phyloP scores from a whole-genome alignment of 2,113 vertebrate genomes.

The Trachemys scripta region DNA sequence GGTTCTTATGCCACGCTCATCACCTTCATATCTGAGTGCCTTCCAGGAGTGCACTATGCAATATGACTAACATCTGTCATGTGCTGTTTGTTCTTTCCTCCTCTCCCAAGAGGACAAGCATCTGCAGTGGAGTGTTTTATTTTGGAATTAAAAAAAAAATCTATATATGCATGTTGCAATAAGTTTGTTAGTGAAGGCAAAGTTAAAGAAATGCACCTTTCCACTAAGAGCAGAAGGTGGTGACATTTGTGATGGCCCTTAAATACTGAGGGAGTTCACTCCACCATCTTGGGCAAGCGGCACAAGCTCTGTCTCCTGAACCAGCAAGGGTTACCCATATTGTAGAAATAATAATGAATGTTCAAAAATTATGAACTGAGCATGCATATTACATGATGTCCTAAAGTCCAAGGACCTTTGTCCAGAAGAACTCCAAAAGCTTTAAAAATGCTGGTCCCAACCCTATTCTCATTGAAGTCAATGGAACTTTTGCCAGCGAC shows the following conservation, averaged over 20 bases:
- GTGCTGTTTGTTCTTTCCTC: neutral
- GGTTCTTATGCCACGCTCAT: neutral
- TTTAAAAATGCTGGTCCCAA: neutral
- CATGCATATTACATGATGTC: neutral
- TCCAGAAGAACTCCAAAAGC: neutral
- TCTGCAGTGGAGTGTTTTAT: neutral
- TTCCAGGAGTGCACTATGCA: neutral
- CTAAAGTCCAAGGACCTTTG: neutral
- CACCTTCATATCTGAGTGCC: neutral
- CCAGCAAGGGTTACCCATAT: neutral
- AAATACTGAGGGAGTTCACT: neutral
- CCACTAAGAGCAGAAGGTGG: neutral
- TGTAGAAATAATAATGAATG: neutral
- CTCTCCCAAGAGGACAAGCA: neutral
- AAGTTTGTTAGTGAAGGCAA: neutral
- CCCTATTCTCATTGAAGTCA: neutral
- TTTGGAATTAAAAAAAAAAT: neutral
- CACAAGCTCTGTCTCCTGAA: neutral
- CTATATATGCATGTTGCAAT: neutral
- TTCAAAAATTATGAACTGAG: neutral
- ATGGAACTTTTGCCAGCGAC: no score
- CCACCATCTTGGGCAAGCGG: neutral
- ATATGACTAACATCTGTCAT: neutral
- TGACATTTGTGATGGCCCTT: neutral
- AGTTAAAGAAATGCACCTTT: neutral